A percentile compares a stretch with the other conserved stretches of the same genome.
Evolutionary conservation across 2,888 invertebrate genomes (phyloP).

Genomic region (Cloeon dipterum): DNA sequence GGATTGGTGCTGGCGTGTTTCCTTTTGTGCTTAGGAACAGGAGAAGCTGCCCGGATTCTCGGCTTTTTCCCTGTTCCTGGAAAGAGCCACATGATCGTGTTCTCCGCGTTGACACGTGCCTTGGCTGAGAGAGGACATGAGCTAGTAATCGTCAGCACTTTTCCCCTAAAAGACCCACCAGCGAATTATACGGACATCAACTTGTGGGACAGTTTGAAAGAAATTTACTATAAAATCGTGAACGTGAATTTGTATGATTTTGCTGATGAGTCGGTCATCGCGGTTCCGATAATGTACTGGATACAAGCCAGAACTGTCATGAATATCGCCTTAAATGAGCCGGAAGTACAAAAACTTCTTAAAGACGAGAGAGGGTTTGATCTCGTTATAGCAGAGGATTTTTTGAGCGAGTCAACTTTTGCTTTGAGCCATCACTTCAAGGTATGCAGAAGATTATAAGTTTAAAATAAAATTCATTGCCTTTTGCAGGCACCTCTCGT

Average conservation of each 20-base stretch:
- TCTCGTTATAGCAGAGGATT: conserved; percentile 29
- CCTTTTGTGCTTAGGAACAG: no score
- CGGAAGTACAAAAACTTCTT: not conserved
- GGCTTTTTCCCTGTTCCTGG: conserved; percentile 24
- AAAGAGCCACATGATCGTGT: conserved; percentile 23
- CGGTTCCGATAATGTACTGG: not conserved
- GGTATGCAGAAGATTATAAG: conserved; percentile 11
- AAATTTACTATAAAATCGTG: conserved; percentile 4
- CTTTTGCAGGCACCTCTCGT: conserved; percentile 16
- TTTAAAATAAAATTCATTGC: no score
- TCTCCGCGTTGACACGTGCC: conserved; percentile 23
- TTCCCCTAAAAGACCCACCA: conserved; percentile 17
- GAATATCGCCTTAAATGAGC: not conserved
- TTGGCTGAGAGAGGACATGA: conserved; percentile 27
- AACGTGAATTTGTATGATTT: not conserved
- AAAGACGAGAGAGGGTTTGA: conserved; percentile 8
- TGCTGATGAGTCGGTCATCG: not conserved
- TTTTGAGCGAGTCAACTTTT: conserved; percentile 33
- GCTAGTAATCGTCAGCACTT: conserved; percentile 24
- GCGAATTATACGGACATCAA: conserved; percentile 23
- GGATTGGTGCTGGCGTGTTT: no score
- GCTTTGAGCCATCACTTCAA: conserved; percentile 29
- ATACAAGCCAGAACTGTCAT: not conserved
- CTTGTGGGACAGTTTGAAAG: conserved; percentile 2
- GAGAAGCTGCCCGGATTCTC: conserved; percentile 25